phyloP scores from a whole-genome alignment of 1,140 invertebrate species.

The Idris sp. region DNA sequence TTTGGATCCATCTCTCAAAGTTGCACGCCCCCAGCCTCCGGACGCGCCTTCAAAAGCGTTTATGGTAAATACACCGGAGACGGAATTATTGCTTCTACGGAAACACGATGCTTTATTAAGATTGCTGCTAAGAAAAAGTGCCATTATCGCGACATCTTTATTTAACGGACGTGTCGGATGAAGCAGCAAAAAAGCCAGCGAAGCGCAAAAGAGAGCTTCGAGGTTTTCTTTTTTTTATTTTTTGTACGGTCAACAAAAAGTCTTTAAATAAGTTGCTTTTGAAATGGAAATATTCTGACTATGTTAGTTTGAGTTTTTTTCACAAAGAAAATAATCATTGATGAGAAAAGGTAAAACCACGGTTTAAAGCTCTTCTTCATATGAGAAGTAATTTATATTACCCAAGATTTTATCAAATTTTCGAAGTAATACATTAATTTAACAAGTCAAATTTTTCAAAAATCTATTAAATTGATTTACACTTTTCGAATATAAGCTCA shows the following conservation, averaged over 20 bases:
- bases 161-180: constrained; percentile 51
- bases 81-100: constrained; percentile 61
- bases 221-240: constrained; percentile 13
- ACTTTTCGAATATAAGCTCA: too few species aligned
- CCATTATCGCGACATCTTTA: constrained; percentile 59
- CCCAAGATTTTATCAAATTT: too few species aligned
- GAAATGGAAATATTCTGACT: too few species aligned
- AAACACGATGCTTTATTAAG: constrained; percentile 59
- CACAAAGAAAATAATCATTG: too few species aligned
- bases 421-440: too few species aligned
- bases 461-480: too few species aligned
- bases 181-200: constrained; percentile 34
- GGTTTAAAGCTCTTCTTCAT: too few species aligned
- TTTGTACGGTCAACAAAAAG: constrained; percentile 11
- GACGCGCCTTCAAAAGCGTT: constrained; percentile 58
- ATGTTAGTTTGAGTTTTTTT: too few species aligned
- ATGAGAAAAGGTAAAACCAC: too few species aligned
- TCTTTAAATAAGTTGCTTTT: too few species aligned
- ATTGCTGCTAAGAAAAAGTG: constrained; percentile 56
- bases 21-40: constrained; percentile 31
- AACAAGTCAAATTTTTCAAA: too few species aligned
- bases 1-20: constrained; percentile 49
- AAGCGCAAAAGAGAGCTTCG: constrained; percentile 3
- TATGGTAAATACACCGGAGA: constrained; percentile 63
- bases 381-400: too few species aligned